These are phyloP conservation scores for Miniopterus natalensis DNA, from an alignment of 2,113 vertebrate species.

Conservation along the genomic window DNA sequence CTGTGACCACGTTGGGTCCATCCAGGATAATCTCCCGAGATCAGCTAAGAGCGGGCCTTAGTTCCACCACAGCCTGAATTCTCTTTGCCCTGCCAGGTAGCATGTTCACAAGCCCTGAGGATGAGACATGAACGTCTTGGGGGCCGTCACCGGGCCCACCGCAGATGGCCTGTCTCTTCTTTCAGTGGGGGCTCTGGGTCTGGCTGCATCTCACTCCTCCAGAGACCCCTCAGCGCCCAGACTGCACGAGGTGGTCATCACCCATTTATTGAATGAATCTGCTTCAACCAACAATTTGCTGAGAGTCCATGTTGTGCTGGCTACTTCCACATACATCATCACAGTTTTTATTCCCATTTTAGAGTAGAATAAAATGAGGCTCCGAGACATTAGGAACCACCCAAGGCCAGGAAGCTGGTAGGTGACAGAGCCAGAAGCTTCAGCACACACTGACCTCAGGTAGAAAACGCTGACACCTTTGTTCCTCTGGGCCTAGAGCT, in stretches of 20 bases:
- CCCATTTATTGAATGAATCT: neutral
- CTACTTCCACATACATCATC: neutral
- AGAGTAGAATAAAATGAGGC: neutral
- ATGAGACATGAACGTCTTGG: neutral
- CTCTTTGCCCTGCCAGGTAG: too few species aligned
- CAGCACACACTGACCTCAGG: fast-evolving
- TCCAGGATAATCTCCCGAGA: neutral
- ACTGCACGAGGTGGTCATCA: neutral
- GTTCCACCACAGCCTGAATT: neutral
- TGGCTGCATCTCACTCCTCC: neutral
- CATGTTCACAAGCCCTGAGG: neutral
- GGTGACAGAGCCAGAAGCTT: neutral
- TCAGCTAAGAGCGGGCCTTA: neutral
- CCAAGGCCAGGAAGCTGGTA: neutral
- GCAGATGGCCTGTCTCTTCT: neutral
- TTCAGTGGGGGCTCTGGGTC: neutral
- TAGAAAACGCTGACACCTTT: neutral
- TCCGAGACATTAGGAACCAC: neutral
- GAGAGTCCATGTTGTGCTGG: neutral
- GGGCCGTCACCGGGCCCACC: fast-evolving
- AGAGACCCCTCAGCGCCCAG: neutral
- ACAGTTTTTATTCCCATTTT: neutral
- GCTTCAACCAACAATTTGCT: neutral
- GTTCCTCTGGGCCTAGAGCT: neutral
- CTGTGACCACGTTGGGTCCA: neutral